Evolutionary conservation across 2,888 invertebrate species (phyloP).

Genomic region (Hanleya hanleyi): DNA sequence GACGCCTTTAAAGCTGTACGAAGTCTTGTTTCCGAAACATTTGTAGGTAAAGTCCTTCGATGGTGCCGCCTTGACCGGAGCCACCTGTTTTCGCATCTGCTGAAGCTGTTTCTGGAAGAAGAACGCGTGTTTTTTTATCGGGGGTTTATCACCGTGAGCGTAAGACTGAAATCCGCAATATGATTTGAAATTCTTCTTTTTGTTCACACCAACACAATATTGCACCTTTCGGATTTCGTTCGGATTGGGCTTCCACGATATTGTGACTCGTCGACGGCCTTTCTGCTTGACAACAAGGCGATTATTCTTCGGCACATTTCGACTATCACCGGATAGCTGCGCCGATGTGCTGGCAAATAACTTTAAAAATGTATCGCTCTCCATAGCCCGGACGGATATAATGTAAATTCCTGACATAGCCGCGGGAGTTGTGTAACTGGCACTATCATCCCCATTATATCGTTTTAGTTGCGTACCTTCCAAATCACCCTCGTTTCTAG

Average conservation of each 20-base stretch:
- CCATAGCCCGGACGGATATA: constrained; percentile 53
- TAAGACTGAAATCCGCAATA: constrained; percentile 76
- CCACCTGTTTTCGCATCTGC: constrained; percentile 41
- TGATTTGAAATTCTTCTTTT: constrained; percentile 73
- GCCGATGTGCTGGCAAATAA: constrained; percentile 56
- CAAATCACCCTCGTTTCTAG: no score
- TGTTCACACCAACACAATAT: constrained; percentile 77
- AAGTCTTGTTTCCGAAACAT: constrained; percentile 76
- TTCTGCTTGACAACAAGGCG: neutral
- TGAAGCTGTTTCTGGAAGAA: constrained; percentile 56
- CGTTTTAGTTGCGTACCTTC: neutral
- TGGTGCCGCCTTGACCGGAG: constrained; percentile 47
- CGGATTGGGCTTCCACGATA: constrained; percentile 36
- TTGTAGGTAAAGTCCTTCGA: constrained; percentile 69
- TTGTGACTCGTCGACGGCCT: constrained; percentile 31
- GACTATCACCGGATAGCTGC: neutral
- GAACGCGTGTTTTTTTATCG: constrained; percentile 54
- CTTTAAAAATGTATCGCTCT: constrained; percentile 58
- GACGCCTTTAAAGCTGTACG: constrained; percentile 75
- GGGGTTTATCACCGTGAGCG: constrained; percentile 68
- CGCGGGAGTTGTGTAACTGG: neutral
- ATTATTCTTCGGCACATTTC: neutral
- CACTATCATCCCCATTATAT: neutral
- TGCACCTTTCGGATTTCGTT: constrained; percentile 39
- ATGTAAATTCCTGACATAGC: constrained; percentile 53